A percentile compares a stretch with the other conserved stretches of the same genome.
These are phyloP conservation scores for Patella caerulea DNA, from an alignment of 2,888 invertebrate genomes.

Conservation along the genomic window DNA sequence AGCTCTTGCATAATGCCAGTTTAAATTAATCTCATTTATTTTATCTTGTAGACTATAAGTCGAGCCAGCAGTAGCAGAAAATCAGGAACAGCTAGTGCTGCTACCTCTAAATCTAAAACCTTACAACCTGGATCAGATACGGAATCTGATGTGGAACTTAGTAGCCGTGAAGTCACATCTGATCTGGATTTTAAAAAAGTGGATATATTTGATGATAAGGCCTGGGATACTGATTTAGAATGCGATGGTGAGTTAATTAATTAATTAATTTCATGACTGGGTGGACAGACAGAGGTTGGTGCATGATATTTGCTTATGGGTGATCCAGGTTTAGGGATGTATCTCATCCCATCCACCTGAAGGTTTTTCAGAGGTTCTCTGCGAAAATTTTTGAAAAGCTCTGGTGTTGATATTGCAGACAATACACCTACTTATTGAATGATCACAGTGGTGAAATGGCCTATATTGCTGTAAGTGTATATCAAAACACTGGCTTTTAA, in stretches of 20 bases:
- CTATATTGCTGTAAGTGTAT: too few relatives aligned
- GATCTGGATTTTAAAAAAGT: slow-evolving; percentile 49
- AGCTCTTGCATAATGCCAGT: too few relatives aligned
- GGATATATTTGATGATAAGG: slow-evolving; percentile 62
- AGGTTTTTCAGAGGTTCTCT: too few relatives aligned
- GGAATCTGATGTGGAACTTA: slow-evolving; percentile 49
- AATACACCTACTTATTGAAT: too few relatives aligned
- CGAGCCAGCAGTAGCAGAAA: slow-evolving; percentile 50
- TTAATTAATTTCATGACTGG: slow-evolving; percentile 20
- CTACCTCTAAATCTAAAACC: slow-evolving; percentile 36
- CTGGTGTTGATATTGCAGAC: too few relatives aligned
- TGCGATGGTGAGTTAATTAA: slow-evolving; percentile 53
- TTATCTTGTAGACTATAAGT: slow-evolving; percentile 56
- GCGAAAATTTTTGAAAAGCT: too few relatives aligned
- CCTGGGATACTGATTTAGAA: slow-evolving; percentile 69
- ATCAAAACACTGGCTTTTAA: too few relatives aligned
- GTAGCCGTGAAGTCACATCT: slow-evolving; percentile 32
- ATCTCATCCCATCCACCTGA: too few relatives aligned
- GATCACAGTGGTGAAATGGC: too few relatives aligned
- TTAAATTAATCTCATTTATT: not conserved
- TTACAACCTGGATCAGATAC: slow-evolving; percentile 51
- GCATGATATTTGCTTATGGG: too few relatives aligned
- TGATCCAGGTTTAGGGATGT: too few relatives aligned
- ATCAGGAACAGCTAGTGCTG: slow-evolving; percentile 50
- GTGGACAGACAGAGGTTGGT: not conserved